Evolutionary conservation across 2,113 vertebrate species (phyloP), one percentile per base, ranked within the genome.

Genomic region (Ceuthmochares aereus): DNA sequence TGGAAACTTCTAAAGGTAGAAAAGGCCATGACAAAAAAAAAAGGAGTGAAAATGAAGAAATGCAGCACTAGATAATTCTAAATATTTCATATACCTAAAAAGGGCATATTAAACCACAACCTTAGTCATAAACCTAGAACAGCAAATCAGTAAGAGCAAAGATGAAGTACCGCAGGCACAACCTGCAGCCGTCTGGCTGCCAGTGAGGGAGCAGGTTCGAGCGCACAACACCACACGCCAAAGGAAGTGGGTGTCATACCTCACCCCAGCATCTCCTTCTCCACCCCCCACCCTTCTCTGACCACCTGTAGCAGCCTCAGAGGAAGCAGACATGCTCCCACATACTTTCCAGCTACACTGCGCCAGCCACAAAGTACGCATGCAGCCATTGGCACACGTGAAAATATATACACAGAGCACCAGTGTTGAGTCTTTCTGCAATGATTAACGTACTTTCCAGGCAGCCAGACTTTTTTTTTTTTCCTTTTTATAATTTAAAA

Each of bases 291-390:
- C 92, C 96, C 95, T 96, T 96, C 97, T n/a, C 42, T 74, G 97
- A 98, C 98, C 99, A 99, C 99, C 99, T 98, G 98, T 96, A 97
- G 97, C 97, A 97, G 98, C 98, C 98, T 98, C 98, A 98, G 98
- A 99, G 99, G 98, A 99, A 98, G 98, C 96, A 96, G 91, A 91
- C 76, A 25, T 18, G 90, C 97, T 98, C 97, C 97, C 95, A 95
- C 97, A 97, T 93, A 97, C 96, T 98, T 98, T 98, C 97, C 98
- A 98, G 97, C 95, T 94, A 92, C 83, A 87, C 91, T 54, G 93
- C 7, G 7, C 94, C 95, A 87, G 95, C 97, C 89, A 23, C 98
- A 97, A 97, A 97, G 60, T 93, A 72, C n/a, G 14, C 93, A 93
- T 12, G 42, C 93, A 84, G 89, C 25, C 51, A 36, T 70, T 52